These are phyloP conservation scores for Lepidocolaptes lacrymiger DNA, from an alignment of 2,797 vertebrate genomes.

Conservation along the genomic window DNA sequence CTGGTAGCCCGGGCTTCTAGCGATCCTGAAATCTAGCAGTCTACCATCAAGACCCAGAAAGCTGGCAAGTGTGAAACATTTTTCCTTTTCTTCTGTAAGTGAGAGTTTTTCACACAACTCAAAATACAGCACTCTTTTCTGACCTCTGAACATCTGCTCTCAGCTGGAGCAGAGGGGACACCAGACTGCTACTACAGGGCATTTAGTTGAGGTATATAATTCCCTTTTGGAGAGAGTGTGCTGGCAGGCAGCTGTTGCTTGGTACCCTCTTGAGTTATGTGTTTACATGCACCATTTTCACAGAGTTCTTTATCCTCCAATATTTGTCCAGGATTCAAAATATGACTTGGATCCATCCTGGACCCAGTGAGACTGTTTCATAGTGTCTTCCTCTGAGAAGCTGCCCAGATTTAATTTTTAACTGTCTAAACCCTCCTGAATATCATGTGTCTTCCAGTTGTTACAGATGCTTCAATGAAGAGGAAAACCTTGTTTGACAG, in stretches of 20 bases:
- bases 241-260: slow-evolving; percentile 1
- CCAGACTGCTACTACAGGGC: background rate
- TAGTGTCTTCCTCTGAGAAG: background rate
- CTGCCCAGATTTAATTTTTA: background rate
- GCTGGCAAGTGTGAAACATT: background rate
- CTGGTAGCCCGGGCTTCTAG: background rate
- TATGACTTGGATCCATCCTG: background rate
- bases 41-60: background rate
- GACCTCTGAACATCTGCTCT: slow-evolving; percentile 31
- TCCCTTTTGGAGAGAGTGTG: background rate
- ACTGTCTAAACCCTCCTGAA: background rate
- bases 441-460: background rate
- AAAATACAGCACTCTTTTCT: background rate
- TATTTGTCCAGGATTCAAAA: background rate
- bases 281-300: background rate
- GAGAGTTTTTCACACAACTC: slow-evolving; percentile 12
- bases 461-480: background rate
- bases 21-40: background rate
- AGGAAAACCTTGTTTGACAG: background rate
- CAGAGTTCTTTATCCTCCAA: background rate
- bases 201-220: background rate
- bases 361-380: background rate
- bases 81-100: background rate
- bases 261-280: background rate
- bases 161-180: slow-evolving; percentile 3